These are phyloP conservation scores for Noctua fimbriata DNA, from an alignment of 2,888 invertebrate species.

Conservation along the genomic window DNA sequence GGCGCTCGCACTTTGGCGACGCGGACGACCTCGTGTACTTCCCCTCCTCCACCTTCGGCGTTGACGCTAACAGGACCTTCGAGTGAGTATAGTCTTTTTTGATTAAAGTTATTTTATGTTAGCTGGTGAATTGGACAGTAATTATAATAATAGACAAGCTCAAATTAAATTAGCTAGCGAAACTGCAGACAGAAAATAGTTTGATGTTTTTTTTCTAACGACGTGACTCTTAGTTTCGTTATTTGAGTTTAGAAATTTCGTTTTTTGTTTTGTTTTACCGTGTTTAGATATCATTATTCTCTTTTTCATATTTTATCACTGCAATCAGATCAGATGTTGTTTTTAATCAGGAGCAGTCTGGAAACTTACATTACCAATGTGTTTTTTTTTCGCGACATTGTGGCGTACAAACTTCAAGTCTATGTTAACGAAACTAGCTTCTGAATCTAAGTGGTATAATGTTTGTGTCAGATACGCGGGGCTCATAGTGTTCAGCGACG, in stretches of 20 bases:
- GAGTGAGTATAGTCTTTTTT: constrained; percentile 89
- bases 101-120: background rate
- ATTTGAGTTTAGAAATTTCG: too few relatives aligned
- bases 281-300: background rate
- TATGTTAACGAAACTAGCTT: background rate
- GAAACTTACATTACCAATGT: background rate
- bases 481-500: constrained; percentile 97
- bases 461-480: constrained; percentile 91
- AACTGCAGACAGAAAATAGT: background rate
- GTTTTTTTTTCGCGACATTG: background rate
- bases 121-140: background rate
- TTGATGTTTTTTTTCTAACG: background rate
- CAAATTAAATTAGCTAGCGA: background rate
- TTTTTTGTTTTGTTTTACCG: too few relatives aligned
- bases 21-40: constrained; percentile 96
- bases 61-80: constrained; percentile 98
- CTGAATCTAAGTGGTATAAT: background rate
- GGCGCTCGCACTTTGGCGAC: constrained; percentile 96
- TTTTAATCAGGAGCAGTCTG: background rate
- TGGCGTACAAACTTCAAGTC: background rate
- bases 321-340: background rate
- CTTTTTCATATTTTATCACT: background rate
- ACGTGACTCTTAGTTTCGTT: too few relatives aligned
- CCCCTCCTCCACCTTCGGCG: constrained; percentile 97
- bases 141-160: background rate